Conservation (phyloP, 2,113 vertebrate species). For the Donacobius atricapilla region DNA sequence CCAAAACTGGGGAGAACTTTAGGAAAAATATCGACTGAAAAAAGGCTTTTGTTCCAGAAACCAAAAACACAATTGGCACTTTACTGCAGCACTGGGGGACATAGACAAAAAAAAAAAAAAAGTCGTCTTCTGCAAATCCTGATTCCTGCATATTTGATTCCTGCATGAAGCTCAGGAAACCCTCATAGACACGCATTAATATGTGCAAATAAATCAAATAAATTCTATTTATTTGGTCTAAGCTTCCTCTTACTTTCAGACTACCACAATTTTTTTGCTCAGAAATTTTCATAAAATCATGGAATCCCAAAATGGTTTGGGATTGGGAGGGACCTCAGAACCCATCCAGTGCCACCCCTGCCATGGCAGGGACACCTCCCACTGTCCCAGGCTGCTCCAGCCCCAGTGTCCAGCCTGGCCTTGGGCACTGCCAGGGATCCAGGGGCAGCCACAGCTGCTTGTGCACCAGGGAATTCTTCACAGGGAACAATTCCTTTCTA, state of each 20-base stretch:
- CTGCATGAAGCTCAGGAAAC: not conserved
- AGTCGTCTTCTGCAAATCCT: not conserved
- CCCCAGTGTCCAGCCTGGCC: not conserved
- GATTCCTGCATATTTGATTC: not conserved
- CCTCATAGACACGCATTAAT: not conserved
- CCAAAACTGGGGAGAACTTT: not conserved
- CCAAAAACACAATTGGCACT: not conserved
- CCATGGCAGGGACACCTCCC: not conserved
- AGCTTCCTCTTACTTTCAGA: not conserved
- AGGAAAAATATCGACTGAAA: not conserved
- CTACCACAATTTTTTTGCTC: not conserved
- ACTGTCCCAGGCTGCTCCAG: not conserved
- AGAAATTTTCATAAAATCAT: not conserved
- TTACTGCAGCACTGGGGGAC: not conserved
- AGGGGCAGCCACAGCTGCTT: not conserved
- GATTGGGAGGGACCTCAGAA: rapidly evolving
- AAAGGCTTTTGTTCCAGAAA: not conserved
- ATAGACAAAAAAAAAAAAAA: not conserved
- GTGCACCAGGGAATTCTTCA: not conserved
- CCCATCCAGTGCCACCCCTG: rapidly evolving
- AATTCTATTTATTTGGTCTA: not conserved
- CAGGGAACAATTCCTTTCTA: not conserved
- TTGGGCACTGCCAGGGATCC: not conserved
- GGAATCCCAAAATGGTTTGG: not conserved
- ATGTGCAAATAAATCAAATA: not conserved